phyloP scores from a whole-genome alignment of 2,888 invertebrate species.

The Plemyria rubiginata region DNA sequence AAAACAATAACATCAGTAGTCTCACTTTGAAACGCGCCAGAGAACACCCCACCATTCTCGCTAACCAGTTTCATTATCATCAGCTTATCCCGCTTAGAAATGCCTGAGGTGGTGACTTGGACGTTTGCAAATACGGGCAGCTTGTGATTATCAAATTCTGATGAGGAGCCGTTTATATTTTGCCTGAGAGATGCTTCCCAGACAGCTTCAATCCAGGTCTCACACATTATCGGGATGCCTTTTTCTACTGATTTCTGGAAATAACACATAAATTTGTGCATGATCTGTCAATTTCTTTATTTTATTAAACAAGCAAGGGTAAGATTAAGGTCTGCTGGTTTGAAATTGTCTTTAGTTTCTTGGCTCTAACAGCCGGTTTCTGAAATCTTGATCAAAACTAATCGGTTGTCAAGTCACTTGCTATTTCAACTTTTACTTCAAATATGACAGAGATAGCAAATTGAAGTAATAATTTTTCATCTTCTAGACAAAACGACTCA shows the following conservation, averaged over 20 bases:
- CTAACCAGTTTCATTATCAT: conserved; percentile 88
- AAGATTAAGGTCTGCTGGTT: too few relatives aligned
- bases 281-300: too few relatives aligned
- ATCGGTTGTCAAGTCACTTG: too few relatives aligned
- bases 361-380: too few relatives aligned
- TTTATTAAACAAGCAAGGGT: too few relatives aligned
- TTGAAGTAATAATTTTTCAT: too few relatives aligned
- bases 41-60: conserved; percentile 88
- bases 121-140: conserved; percentile 91
- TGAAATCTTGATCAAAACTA: too few relatives aligned
- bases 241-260: conserved; percentile 87
- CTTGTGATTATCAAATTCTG: conserved; percentile 85
- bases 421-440: too few relatives aligned
- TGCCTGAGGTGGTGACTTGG: conserved; percentile 91
- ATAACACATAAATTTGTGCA: too few relatives aligned
- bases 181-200: conserved; percentile 89
- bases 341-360: too few relatives aligned
- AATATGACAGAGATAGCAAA: too few relatives aligned
- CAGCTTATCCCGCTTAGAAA: conserved; percentile 86
- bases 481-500: too few relatives aligned
- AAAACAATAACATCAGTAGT: conserved; percentile 84
- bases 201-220: conserved; percentile 91
- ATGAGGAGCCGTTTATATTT: conserved; percentile 86
- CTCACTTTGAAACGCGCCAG: conserved; percentile 79
- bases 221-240: conserved; percentile 89